Evolutionary conservation across 2,888 invertebrate species (phyloP).

Genomic region (Acrocyrtus sp.): DNA sequence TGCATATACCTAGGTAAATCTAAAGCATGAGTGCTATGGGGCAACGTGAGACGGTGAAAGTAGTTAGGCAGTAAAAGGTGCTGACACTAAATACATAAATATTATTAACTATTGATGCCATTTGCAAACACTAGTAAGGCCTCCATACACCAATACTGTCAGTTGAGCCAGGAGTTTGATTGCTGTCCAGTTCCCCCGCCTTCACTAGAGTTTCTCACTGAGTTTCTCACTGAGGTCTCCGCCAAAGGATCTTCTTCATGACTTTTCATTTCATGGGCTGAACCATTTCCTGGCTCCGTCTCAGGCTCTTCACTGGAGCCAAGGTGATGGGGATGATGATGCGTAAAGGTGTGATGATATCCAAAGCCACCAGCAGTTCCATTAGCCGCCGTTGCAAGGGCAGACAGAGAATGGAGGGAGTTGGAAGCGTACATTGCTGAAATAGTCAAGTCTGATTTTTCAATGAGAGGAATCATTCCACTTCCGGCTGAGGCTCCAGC

Average conservation of each 20-base stretch:
- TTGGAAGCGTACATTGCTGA: conserved; percentile 60
- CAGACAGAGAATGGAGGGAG: conserved; percentile 40
- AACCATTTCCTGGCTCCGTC: conserved; percentile 18
- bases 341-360: conserved; percentile 17
- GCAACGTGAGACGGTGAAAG: too few relatives aligned
- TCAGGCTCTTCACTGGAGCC: conserved; percentile 40
- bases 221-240: not conserved
- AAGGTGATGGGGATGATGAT: conserved; percentile 34
- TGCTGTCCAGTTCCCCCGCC: conserved; percentile 23
- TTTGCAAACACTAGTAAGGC: conserved; percentile 52
- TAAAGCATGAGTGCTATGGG: too few relatives aligned
- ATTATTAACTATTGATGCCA: not conserved
- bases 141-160: conserved; percentile 61
- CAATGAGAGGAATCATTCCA: conserved; percentile 56
- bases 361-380: conserved; percentile 17
- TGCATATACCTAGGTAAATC: too few relatives aligned
- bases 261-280: conserved; percentile 26
- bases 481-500: conserved; percentile 20
- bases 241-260: conserved; percentile 24
- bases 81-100: too few relatives aligned
- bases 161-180: conserved; percentile 34
- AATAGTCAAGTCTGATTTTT: conserved; percentile 62
- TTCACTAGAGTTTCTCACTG: conserved; percentile 9
- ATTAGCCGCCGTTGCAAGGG: conserved; percentile 39
- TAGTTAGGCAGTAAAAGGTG: too few relatives aligned